phyloP scores from a whole-genome alignment of 2,888 invertebrate genomes.

The Bugulina stolonifera region DNA sequence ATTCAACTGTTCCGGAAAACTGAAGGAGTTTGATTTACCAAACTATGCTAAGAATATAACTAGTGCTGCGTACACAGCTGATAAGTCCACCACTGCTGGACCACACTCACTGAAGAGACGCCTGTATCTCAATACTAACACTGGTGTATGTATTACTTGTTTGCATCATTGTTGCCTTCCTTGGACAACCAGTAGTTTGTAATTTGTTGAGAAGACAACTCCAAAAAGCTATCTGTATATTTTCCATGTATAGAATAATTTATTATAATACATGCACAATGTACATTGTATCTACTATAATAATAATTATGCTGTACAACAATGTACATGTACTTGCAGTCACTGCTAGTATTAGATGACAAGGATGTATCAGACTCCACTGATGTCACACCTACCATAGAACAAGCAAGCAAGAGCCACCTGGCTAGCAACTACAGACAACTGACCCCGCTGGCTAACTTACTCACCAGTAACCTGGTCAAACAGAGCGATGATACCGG shows the following conservation, averaged over 20 bases:
- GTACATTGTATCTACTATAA: neutral
- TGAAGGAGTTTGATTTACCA: neutral
- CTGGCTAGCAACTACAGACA: neutral
- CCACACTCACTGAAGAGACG: neutral
- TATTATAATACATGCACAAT: too few species aligned
- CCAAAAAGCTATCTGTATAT: too few species aligned
- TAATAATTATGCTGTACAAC: neutral
- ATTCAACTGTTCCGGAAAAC: conserved; percentile 4
- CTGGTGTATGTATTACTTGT: neutral
- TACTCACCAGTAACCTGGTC: conserved; percentile 4
- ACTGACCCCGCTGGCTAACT: conserved; percentile 3
- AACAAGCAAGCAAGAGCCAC: neutral
- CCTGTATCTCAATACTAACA: neutral
- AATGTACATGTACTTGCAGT: neutral
- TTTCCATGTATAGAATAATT: too few species aligned
- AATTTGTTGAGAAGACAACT: too few species aligned
- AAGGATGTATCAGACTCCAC: neutral
- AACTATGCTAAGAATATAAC: neutral
- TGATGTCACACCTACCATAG: conserved; percentile 6
- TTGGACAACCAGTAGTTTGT: too few species aligned
- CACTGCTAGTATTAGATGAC: conserved; percentile 1
- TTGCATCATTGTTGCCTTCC: too few species aligned
- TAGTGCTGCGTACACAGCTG: neutral
- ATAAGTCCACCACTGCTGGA: neutral
- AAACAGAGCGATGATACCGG: neutral